These are phyloP conservation scores for Trachelus troglodyta DNA, from an alignment of 2,888 invertebrate genomes.

Conservation along the genomic window DNA sequence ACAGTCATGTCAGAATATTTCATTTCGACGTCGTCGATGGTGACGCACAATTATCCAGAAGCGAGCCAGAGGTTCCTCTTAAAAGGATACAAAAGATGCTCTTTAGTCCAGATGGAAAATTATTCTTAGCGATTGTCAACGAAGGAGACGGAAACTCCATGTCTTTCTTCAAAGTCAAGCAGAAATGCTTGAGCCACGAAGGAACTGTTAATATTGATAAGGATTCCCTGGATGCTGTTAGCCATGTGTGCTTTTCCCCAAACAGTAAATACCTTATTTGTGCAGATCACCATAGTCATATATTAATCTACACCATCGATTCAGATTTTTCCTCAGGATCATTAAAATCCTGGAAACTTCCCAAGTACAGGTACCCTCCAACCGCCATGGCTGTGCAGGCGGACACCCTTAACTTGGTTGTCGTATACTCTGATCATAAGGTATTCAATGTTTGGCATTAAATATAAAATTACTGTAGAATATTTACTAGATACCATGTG, in stretches of 20 bases:
- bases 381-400: slow-evolving; percentile 79
- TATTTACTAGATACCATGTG: neutral
- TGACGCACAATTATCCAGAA: slow-evolving; percentile 47
- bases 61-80: slow-evolving; percentile 49
- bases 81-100: slow-evolving; percentile 55
- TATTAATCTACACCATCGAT: slow-evolving; percentile 73
- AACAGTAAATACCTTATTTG: slow-evolving; percentile 75
- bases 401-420: slow-evolving; percentile 71
- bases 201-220: slow-evolving; percentile 47
- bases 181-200: slow-evolving; percentile 42
- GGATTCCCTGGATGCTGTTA: slow-evolving; percentile 44
- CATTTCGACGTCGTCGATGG: slow-evolving; percentile 71
- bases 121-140: slow-evolving; percentile 49
- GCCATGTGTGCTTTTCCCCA: slow-evolving; percentile 53
- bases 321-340: slow-evolving; percentile 36
- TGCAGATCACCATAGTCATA: slow-evolving; percentile 74
- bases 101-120: slow-evolving; percentile 57
- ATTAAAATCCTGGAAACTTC: slow-evolving; percentile 71
- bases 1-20: slow-evolving; percentile 75
- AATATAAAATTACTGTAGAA: neutral
- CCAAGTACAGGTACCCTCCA: slow-evolving; percentile 76
- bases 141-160: slow-evolving; percentile 40
- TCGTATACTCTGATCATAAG: slow-evolving; percentile 84
- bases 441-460: slow-evolving; percentile 61
- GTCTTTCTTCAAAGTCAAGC: slow-evolving; percentile 50